These are phyloP conservation scores for Drosophila affinis DNA, from an alignment of 2,888 invertebrate genomes.

Conservation along the genomic window DNA sequence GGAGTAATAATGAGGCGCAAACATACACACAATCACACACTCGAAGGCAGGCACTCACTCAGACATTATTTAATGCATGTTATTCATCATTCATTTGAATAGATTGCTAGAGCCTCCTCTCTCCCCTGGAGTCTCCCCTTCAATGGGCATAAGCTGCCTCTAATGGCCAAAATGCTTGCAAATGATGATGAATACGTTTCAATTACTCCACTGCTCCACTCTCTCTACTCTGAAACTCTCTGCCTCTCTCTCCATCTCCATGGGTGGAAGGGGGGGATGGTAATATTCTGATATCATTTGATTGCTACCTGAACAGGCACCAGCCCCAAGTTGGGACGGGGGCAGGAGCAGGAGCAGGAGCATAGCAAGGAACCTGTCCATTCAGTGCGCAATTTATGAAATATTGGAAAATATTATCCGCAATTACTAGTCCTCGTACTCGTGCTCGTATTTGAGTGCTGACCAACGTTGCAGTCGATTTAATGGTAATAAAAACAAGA, in stretches of 20 bases:
- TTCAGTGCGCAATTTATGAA: conserved; percentile 38
- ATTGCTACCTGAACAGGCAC: conserved; percentile 22
- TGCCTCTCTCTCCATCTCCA: conserved; percentile 4
- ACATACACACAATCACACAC: not conserved
- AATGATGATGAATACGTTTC: conserved; percentile 52
- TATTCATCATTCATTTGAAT: conserved; percentile 54
- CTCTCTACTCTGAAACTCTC: not conserved
- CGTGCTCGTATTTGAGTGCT: conserved; percentile 4
- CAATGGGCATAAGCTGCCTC: conserved; percentile 38
- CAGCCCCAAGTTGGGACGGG: not conserved
- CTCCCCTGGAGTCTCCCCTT: not conserved
- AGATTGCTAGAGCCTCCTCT: conserved; percentile 27
- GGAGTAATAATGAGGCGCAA: conserved; percentile 11
- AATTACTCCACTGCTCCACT: conserved; percentile 31
- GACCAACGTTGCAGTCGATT: conserved; percentile 61
- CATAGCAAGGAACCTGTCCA: conserved; percentile 4
- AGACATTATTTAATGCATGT: conserved; percentile 42
- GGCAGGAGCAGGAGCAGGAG: not conserved
- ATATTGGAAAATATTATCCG: conserved; percentile 45
- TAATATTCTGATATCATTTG: conserved; percentile 24
- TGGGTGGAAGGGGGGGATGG: not conserved
- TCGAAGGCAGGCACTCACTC: not conserved
- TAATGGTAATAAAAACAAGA: conserved; percentile 53
- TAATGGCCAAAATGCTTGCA: conserved; percentile 45
- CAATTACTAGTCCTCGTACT: conserved; percentile 33